Conservation (phyloP, 2,888 invertebrate species). For the Icerya purchasi region DNA sequence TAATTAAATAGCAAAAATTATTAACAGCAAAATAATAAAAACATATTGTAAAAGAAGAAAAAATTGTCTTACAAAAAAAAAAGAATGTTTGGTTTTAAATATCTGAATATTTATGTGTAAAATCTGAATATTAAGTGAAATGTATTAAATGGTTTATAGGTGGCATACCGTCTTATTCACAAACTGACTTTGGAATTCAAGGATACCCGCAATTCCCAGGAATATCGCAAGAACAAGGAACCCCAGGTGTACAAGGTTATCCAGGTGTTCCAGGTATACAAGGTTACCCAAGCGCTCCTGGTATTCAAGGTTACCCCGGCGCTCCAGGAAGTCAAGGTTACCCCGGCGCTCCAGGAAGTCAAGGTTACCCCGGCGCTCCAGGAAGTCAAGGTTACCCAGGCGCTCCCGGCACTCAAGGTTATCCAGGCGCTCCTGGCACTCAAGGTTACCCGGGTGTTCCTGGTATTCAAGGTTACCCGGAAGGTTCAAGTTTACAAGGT, state of each 20-base stretch:
- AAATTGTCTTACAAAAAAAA: no score
- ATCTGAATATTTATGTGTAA: no score
- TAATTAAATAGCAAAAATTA: no score
- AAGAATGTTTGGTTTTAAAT: no score
- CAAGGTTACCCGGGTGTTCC: constrained; percentile 17
- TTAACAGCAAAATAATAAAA: no score
- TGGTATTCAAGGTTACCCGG: constrained; percentile 17
- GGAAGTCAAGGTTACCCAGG: constrained; percentile 19
- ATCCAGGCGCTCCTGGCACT: constrained; percentile 23
- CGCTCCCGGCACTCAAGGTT: constrained; percentile 7
- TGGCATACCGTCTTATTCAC: no score
- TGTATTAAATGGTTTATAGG: no score
- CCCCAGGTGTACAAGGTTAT: constrained; percentile 15
- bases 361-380: constrained; percentile 20
- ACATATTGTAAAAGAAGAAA: no score
- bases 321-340: constrained; percentile 22
- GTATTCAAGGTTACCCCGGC: constrained; percentile 16
- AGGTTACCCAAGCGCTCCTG: constrained; percentile 19
- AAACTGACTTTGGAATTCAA: no score
- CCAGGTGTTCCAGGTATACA: constrained; percentile 16
- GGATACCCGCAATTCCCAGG: constrained; percentile 15
- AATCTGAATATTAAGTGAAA: no score
- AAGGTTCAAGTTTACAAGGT: constrained; percentile 19
- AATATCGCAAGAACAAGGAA: constrained; percentile 22
- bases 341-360: constrained; percentile 19